phyloP scores from a whole-genome alignment of 2,888 invertebrate species.

The Meghimatium bilineatum region DNA sequence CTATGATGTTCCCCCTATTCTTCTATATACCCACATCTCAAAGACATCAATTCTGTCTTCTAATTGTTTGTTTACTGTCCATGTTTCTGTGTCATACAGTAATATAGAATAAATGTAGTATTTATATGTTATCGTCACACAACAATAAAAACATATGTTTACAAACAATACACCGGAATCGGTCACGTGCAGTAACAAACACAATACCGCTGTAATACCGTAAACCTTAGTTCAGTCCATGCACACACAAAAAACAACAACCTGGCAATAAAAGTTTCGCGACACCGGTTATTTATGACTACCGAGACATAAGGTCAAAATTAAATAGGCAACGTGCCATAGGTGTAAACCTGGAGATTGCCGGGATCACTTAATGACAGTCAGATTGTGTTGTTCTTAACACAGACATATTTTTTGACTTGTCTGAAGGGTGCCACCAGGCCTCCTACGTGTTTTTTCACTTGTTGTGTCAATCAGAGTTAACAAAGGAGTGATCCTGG shows the following conservation, averaged over 20 bases:
- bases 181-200: no score
- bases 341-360: neutral
- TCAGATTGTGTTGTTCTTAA: neutral
- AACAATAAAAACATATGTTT: no score
- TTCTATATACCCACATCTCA: no score
- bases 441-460: neutral
- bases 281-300: conserved; percentile 1
- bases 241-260: neutral
- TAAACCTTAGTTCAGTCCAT: no score
- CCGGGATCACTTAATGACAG: neutral
- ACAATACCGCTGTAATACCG: no score
- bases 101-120: no score
- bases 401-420: neutral
- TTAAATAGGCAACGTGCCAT: neutral
- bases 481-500: neutral
- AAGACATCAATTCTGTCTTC: no score
- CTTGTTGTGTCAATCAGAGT: neutral
- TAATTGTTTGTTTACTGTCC: no score
- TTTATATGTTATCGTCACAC: no score
- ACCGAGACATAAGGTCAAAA: neutral
- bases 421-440: neutral
- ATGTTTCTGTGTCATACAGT: no score
- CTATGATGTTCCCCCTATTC: no score
- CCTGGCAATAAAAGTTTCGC: neutral
- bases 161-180: no score